Base-by-base conservation (phyloP, 1,140 invertebrate species). In the Octopus sinensis region DNA sequence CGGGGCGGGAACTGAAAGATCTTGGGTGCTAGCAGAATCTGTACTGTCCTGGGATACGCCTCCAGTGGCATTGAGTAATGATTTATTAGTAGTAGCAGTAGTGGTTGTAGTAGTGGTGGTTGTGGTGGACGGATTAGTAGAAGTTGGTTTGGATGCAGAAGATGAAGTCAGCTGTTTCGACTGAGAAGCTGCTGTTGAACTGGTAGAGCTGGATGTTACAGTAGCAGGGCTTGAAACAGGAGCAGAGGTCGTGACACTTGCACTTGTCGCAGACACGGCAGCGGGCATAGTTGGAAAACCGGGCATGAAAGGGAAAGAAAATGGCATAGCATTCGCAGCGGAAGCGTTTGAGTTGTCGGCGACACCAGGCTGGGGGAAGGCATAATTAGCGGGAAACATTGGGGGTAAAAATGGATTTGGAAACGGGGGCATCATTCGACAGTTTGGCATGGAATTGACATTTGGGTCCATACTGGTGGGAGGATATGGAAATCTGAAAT, bases 401-500 rank as follows among this genome's bases (percentile, higher is more conserved):
- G 76, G 76, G 7, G 78, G 52, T n/a, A 53, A 54, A 54, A 53
- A 79, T 51, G 78, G 78, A 23, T 53, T 53, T 9, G 52, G 78
- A 17, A 79, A 79, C 4, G 52, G 52, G 4, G 78, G 78, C n/a
- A 79, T 54, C 78, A 79, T 79, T 53, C 7, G 4, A 79, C 54
- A 54, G 9, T 43, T 13, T 6, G 78, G 53, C 52, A 23, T 54
- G 23, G 10, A 9, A 43, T 43, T 43, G 30, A 43, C 30, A 23
- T 73, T 73, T 10, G 68, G 30, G 30, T 73, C 68, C 6, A n/a
- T 73, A 73, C 13, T 73, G 17, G 30, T 6, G 0, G 68, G 68
- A 7, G 68, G 68, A 73, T 73, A 73, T 5, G 68, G 68, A 73
- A 73, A 73, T 13, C 68, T 73, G 68, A n/a, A 73, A 10, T 13